Evolutionary conservation across 2,888 invertebrate genomes (phyloP).

Genomic region (Ornithoptera alexandrae): DNA sequence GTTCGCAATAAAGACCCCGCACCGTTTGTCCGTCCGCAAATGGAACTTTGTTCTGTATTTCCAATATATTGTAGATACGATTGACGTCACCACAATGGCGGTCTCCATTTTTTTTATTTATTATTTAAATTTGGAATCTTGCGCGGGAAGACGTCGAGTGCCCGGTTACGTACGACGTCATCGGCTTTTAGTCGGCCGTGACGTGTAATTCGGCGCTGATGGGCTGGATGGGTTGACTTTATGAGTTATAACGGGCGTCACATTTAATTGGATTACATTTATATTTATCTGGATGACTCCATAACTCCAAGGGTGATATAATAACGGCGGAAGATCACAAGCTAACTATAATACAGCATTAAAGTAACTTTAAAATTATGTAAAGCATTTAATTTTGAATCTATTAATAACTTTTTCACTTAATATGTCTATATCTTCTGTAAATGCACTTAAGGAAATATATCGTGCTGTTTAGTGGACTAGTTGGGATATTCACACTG

Average conservation of each 20-base stretch:
- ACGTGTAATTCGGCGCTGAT: conserved; percentile 44
- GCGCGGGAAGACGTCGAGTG: conserved; percentile 62
- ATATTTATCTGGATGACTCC: too few species aligned
- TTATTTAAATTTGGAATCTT: conserved; percentile 64
- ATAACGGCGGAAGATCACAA: too few species aligned
- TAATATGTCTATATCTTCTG: too few species aligned
- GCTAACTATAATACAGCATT: too few species aligned
- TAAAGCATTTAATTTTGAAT: too few species aligned
- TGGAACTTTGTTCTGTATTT: conserved; percentile 46
- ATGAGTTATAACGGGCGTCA: conserved; percentile 35
- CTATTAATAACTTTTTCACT: too few species aligned
- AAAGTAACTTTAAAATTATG: too few species aligned
- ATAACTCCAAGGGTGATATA: too few species aligned
- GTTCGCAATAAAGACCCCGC: conserved; percentile 39
- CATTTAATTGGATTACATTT: too few species aligned
- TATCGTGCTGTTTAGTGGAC: too few species aligned
- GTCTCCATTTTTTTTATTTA: conserved; percentile 66
- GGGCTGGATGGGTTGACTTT: conserved; percentile 36
- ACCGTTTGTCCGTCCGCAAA: conserved; percentile 38
- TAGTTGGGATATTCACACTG: too few species aligned
- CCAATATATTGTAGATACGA: conserved; percentile 73
- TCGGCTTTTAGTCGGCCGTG: conserved; percentile 19
- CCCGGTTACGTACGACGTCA: conserved; percentile 40
- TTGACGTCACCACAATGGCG: conserved; percentile 71
- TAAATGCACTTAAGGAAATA: too few species aligned